phyloP scores from a whole-genome alignment of 2,797 vertebrate genomes.

The Glossophaga mutica region DNA sequence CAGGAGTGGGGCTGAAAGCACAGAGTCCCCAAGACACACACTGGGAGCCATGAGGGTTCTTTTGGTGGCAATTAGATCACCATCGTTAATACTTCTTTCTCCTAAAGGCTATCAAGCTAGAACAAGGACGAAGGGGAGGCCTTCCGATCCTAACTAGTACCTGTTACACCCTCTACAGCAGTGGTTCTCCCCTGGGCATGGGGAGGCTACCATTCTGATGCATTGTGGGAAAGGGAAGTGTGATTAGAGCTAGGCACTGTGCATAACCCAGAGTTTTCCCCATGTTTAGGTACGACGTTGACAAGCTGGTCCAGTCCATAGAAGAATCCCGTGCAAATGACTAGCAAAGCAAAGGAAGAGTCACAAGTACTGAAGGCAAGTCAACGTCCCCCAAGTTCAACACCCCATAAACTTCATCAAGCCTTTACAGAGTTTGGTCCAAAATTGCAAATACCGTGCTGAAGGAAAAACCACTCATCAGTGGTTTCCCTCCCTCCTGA shows the following conservation, averaged over 20 bases:
- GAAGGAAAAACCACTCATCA: not conserved
- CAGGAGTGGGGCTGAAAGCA: not conserved
- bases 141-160: not conserved
- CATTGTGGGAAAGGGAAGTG: not conserved
- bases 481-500: not conserved
- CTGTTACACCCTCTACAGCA: not conserved
- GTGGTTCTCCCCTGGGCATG: not conserved
- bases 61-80: not conserved
- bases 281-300: not conserved
- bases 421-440: not conserved
- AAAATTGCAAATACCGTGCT: not conserved
- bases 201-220: not conserved
- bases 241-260: not conserved
- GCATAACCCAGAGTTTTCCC: not conserved
- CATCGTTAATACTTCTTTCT: not conserved
- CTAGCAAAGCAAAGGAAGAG: not conserved
- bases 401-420: not conserved
- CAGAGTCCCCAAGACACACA: not conserved
- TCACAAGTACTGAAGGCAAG: not conserved
- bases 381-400: not conserved
- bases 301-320: not conserved
- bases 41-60: not conserved
- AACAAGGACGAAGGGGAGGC: too few relatives aligned
- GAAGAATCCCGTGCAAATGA: not conserved
- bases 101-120: not conserved